A percentile compares a stretch with the other conserved stretches of the same genome.
Conservation (phyloP, 2,113 vertebrate species). For the Stegastes partitus region DNA sequence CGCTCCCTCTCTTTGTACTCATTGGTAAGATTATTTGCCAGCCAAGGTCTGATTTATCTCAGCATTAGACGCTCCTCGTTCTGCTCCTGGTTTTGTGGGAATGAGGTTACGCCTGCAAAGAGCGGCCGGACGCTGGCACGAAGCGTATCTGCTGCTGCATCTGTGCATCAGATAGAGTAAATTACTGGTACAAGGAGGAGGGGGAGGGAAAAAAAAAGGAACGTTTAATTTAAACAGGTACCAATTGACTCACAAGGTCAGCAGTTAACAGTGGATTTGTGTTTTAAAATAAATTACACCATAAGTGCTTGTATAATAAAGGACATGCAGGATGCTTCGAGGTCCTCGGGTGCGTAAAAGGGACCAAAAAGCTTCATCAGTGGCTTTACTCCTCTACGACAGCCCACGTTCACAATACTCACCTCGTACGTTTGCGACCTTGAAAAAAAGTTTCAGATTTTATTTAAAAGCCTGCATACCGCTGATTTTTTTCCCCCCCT, state of each 20-base stretch:
- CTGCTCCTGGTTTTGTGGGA: constrained; percentile 30
- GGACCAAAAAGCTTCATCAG: no score
- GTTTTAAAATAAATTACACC: no score
- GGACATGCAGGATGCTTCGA: not conserved
- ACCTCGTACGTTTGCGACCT: no score
- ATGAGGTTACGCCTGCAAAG: constrained; percentile 36
- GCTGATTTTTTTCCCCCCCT: no score
- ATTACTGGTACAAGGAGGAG: not conserved
- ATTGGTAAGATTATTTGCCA: constrained; percentile 54
- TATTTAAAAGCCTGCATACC: no score
- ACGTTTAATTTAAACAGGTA: not conserved
- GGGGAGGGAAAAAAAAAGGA: no score
- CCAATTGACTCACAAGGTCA: no score
- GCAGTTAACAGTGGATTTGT: no score
- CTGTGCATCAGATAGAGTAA: not conserved
- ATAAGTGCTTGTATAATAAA: not conserved
- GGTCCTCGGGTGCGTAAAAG: not conserved
- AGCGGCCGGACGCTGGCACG: constrained; percentile 6
- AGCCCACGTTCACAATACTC: no score
- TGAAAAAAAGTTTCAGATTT: no score
- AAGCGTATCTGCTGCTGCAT: constrained; percentile 3
- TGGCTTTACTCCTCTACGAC: no score
- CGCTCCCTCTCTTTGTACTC: constrained; percentile 54
- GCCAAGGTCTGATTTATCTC: constrained; percentile 65
- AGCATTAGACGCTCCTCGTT: constrained; percentile 27